These are phyloP conservation scores for Papilio machaon DNA, from an alignment of 1,140 invertebrate genomes.

Conservation along the genomic window DNA sequence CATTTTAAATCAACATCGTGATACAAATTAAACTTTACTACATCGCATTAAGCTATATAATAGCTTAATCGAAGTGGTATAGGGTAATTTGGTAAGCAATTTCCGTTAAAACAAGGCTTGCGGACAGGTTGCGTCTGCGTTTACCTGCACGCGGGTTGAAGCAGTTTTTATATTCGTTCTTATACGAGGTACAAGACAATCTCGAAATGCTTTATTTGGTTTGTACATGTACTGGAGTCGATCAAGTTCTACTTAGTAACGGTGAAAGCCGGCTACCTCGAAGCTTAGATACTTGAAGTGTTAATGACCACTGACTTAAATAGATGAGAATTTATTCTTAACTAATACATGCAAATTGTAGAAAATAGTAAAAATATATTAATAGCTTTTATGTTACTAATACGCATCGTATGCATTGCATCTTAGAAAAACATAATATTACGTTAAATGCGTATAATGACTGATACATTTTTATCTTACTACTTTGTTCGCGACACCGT, in stretches of 20 bases:
- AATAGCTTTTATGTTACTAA: too few species aligned
- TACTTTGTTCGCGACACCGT: too few species aligned
- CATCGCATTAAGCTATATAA: constrained; percentile 1
- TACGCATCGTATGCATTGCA: too few species aligned
- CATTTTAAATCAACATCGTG: neutral
- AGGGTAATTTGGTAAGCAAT: constrained; percentile 69
- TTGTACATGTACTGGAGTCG: constrained; percentile 50
- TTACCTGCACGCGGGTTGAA: constrained; percentile 65
- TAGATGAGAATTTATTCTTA: neutral
- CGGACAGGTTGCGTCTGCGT: constrained; percentile 61
- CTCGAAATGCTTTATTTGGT: constrained; percentile 55
- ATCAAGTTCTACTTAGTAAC: constrained; percentile 47
- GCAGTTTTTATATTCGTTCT: constrained; percentile 50
- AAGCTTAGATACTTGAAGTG: constrained; percentile 2
- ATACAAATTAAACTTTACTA: constrained; percentile 2
- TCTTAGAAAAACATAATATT: too few species aligned
- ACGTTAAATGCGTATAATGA: too few species aligned
- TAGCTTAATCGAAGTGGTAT: constrained; percentile 39
- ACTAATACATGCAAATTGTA: neutral
- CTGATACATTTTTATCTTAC: too few species aligned
- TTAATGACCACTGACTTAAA: neutral
- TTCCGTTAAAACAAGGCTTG: constrained; percentile 62
- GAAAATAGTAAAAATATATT: too few species aligned
- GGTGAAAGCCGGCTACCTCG: constrained; percentile 23
- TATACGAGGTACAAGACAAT: constrained; percentile 48